Evolutionary conservation across 2,113 vertebrate species (phyloP).

Genomic region (Microtus montanus): DNA sequence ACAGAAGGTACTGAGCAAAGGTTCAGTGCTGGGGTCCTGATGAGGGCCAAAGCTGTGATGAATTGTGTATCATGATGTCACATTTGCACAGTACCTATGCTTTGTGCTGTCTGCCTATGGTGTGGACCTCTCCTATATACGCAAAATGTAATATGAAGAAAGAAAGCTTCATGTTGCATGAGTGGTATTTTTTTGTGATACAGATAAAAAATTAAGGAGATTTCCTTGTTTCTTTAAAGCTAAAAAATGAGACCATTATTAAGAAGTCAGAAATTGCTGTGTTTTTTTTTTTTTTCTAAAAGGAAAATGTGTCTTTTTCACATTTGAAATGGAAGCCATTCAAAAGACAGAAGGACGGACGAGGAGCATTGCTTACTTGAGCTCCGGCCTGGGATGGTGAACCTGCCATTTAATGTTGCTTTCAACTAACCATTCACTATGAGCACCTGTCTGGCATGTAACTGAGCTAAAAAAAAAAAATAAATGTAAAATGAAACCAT

Average conservation of each 20-base stretch:
- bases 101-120: background rate
- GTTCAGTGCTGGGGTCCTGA: background rate
- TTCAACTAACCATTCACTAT: slow-evolving; percentile 26
- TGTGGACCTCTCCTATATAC: background rate
- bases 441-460: slow-evolving; percentile 6
- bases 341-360: slow-evolving; percentile 33
- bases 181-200: background rate
- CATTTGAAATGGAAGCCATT: slow-evolving; percentile 53
- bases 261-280: background rate
- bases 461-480: slow-evolving; percentile 49
- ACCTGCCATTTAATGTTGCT: background rate
- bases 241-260: slow-evolving; percentile 32
- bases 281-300: background rate
- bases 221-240: slow-evolving; percentile 17
- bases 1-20: background rate
- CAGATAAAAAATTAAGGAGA: background rate
- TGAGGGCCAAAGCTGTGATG: background rate
- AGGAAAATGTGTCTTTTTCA: slow-evolving; percentile 15
- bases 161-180: background rate
- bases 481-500: slow-evolving; percentile 57
- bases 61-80: slow-evolving; percentile 4
- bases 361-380: slow-evolving; percentile 3
- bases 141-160: background rate
- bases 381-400: slow-evolving; percentile 31
- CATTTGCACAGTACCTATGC: slow-evolving; percentile 5